Evolutionary conservation across 2,888 invertebrate species (phyloP).

Genomic region (Rhimphoctona megacephalus): DNA sequence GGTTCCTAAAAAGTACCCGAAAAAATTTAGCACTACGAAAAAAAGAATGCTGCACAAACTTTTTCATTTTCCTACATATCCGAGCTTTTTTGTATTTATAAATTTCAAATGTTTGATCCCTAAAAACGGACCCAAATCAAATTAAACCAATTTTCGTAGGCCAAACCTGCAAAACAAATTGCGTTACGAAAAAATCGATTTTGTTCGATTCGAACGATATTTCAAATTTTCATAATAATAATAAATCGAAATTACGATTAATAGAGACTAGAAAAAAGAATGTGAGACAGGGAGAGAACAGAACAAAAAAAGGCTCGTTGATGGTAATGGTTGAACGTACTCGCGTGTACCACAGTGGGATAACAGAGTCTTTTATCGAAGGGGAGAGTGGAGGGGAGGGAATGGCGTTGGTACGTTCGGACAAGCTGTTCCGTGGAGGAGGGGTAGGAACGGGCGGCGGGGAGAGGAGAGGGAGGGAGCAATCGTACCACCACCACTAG

Average conservation of each 20-base stretch:
- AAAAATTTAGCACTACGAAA: neutral
- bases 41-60: neutral
- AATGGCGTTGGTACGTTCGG: slow-evolving; percentile 13
- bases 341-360: slow-evolving; percentile 1
- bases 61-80: neutral
- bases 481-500: slow-evolving; percentile 68
- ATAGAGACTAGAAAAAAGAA: neutral
- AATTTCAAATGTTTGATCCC: neutral
- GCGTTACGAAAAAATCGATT: neutral
- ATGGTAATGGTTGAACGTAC: slow-evolving; percentile 15
- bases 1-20: neutral
- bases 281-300: neutral
- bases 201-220: neutral
- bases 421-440: neutral
- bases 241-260: neutral
- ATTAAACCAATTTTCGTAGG: neutral
- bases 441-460: slow-evolving; percentile 41
- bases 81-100: neutral
- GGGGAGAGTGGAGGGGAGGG: slow-evolving; percentile 5
- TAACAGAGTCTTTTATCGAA: neutral
- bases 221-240: neutral
- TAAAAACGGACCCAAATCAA: neutral
- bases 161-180: no score
- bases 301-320: neutral
- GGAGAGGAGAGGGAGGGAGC: slow-evolving; percentile 51